A percentile compares a stretch with the other conserved stretches of the same genome.
Evolutionary conservation across 2,113 vertebrate species (phyloP).

Genomic region (Dolichotis patagonum): DNA sequence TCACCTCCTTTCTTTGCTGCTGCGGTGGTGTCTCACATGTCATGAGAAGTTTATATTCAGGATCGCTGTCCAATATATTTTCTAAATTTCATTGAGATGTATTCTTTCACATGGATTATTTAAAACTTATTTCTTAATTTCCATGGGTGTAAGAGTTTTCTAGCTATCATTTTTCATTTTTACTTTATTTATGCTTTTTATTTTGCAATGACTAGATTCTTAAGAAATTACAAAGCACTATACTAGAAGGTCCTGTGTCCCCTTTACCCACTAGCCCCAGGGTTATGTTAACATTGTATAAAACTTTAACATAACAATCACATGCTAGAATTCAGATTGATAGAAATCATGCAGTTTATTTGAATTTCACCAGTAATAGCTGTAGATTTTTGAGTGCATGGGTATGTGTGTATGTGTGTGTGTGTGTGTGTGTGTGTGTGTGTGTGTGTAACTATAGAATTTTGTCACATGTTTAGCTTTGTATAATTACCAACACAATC

Average conservation of each 20-base stretch:
- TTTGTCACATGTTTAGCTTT: neutral
- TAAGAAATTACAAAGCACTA: neutral
- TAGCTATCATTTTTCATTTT: neutral
- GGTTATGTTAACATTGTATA: neutral
- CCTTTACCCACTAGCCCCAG: neutral
- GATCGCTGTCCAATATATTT: neutral
- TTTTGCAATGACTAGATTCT: neutral
- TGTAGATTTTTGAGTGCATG: neutral
- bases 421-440: neutral
- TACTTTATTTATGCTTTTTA: neutral
- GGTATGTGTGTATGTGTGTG: too few species aligned
- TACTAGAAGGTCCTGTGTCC: neutral
- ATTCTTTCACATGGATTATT: neutral
- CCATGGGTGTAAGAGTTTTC: neutral
- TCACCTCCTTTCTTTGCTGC: neutral
- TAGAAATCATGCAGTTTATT: neutral
- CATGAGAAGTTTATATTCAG: neutral
- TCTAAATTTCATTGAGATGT: neutral
- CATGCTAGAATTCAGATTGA: neutral
- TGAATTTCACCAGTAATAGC: neutral
- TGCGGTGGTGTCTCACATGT: neutral
- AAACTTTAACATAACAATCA: neutral
- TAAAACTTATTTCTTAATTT: conserved; percentile 2
- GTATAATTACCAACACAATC: neutral
- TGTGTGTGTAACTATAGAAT: neutral